Percentiles rank a stretch among this genome's conserved stretches.
Conservation (phyloP, 2,888 invertebrate species). For the Lithosia quadra region DNA sequence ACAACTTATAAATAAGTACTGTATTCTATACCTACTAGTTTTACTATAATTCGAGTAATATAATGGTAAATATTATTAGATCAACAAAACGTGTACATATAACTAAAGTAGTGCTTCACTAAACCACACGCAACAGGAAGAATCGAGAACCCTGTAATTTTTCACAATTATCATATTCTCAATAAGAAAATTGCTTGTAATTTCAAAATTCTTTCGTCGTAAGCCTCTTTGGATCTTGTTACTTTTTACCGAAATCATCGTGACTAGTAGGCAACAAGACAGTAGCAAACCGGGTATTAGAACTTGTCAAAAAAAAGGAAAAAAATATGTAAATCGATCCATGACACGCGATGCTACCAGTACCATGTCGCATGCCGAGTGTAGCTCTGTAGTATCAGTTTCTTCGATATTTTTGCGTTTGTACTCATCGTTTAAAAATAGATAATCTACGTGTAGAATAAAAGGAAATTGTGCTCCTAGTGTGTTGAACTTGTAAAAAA, state of each 20-base stretch:
- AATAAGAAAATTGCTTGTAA: conserved; percentile 58
- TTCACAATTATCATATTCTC: conserved; percentile 54
- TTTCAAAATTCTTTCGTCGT: conserved; percentile 62
- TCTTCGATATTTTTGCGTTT: conserved; percentile 36
- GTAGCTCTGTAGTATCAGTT: conserved; percentile 40
- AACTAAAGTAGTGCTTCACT: conserved; percentile 43
- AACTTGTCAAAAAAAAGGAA: conserved; percentile 69
- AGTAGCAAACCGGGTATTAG: conserved; percentile 73
- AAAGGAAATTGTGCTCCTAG: background rate
- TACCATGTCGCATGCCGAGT: conserved; percentile 51
- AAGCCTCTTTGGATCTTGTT: conserved; percentile 56
- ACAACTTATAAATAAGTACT: background rate
- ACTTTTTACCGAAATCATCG: conserved; percentile 62
- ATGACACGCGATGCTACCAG: conserved; percentile 74
- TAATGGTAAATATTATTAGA: conserved; percentile 14
- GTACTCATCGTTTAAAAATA: conserved; percentile 39
- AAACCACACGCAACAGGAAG: conserved; percentile 44
- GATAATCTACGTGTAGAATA: conserved; percentile 2
- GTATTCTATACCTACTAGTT: background rate
- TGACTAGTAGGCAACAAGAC: conserved; percentile 70
- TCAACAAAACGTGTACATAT: conserved; percentile 17
- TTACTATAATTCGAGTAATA: conserved; percentile 18
- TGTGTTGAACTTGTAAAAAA: conserved; percentile 10
- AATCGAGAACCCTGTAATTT: conserved; percentile 41
- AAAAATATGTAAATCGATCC: conserved; percentile 79